A percentile compares a stretch with the other conserved stretches of the same genome.
Conservation (phyloP, 2,113 vertebrate species). For the Mionectes macconnelli region DNA sequence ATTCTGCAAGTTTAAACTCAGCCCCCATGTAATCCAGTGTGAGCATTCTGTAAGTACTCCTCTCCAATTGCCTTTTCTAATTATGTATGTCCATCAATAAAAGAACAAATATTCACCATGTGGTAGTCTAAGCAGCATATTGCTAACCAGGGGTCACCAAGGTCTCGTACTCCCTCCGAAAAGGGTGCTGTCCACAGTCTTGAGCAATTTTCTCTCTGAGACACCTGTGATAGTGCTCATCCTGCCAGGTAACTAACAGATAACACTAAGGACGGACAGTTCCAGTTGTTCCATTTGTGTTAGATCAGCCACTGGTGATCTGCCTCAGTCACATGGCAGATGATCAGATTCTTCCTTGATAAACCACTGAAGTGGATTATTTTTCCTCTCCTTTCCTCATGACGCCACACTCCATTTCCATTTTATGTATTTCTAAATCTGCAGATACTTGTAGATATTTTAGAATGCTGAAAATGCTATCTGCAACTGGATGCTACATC, state of each 20-base stretch:
- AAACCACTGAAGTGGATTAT: neutral
- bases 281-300: neutral
- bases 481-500: neutral
- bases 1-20: neutral
- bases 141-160: neutral
- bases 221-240: neutral
- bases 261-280: neutral
- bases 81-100: neutral
- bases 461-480: neutral
- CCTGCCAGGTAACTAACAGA: neutral
- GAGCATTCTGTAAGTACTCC: neutral
- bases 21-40: neutral
- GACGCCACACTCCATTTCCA: neutral
- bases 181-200: fast-evolving
- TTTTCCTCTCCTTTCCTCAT: neutral
- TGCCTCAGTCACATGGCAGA: neutral
- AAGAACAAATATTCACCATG: neutral
- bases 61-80: neutral
- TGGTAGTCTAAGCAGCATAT: neutral
- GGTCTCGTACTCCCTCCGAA: neutral
- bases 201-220: neutral
- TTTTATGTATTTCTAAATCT: neutral
- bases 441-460: neutral
- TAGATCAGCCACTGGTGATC: neutral
- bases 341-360: neutral